Evolutionary conservation across 2,113 vertebrate genomes (phyloP), one percentile per base, ranked within the genome.

Genomic region (Euleptes europaea): DNA sequence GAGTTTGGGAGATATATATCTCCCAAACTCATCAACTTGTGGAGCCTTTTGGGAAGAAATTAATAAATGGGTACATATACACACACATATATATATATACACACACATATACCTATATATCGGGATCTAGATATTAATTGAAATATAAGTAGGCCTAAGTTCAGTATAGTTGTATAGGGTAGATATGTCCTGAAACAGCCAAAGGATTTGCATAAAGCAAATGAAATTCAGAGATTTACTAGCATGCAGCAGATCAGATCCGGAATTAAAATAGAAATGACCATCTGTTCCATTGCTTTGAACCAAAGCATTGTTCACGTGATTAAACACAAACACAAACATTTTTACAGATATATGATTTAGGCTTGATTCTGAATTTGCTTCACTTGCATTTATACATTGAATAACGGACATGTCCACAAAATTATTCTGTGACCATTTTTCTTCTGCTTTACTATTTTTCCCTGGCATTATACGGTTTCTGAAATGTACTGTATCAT

Each of bases 281-380:
- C 96, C 97, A 98, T 98, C 97, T 98, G 97, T 93, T 97, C 93
- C 82, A 82, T 80, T 92, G 94, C 92, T 95, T 92, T 90, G 87
- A 92, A 91, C 90, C 93, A 81, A 94, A 91, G 90, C 84, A 87
- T 79, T 92, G 71, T 76, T 86, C 5, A 0, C 90, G 76, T 92
- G 84, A 90, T 88, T 72, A 92, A 94, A 88, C 71, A 28, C 85
- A 95, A 94, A 12, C 82, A 86, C 85, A 95, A 94, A 13, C 80
- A 86, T 80, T 90, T 88, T 91, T 81, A 86, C 83, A 69, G 78
- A 83, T 89, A 69, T 84, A 78, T 35, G 0, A 71, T 76, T 85
- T 49, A 19, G 77, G 42, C 87, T 88, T 81, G 4, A 72, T 90
- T 91, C 93, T 69, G 89, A 72, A 80, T 87, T 79, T 44, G 63